These are phyloP conservation scores for Augochlora pura DNA, from an alignment of 1,140 invertebrate species.

Conservation along the genomic window DNA sequence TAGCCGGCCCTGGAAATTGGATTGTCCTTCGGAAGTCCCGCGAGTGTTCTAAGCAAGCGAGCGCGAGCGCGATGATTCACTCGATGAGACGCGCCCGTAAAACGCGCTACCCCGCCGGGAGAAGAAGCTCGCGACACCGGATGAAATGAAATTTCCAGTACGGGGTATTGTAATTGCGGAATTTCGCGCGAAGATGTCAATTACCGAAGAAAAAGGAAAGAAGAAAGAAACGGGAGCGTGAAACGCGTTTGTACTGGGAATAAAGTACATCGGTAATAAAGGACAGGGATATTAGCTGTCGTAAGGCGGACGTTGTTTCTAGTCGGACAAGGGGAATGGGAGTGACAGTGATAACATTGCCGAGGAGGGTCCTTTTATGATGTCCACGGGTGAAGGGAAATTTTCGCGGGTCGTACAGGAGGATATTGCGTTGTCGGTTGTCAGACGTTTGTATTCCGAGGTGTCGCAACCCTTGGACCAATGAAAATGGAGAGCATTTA, in stretches of 20 bases:
- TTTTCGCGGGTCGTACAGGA: not conserved
- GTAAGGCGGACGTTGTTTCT: not conserved
- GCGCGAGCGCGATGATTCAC: conserved; percentile 54
- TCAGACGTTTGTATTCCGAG: not conserved
- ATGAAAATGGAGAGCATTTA: too few relatives aligned
- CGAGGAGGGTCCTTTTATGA: not conserved
- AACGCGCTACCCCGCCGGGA: conserved; percentile 32
- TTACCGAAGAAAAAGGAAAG: not conserved
- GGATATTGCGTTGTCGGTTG: not conserved
- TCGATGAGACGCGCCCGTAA: conserved; percentile 50
- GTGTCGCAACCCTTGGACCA: too few relatives aligned
- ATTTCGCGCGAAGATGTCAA: too few relatives aligned
- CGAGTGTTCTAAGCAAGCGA: conserved; percentile 52
- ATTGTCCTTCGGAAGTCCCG: conserved; percentile 59
- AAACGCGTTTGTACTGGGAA: not conserved
- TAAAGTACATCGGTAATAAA: not conserved
- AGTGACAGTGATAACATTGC: not conserved
- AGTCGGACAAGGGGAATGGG: not conserved
- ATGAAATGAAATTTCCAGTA: not conserved
- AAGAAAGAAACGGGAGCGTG: not conserved
- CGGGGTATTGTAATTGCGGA: not conserved
- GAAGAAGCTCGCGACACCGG: not conserved
- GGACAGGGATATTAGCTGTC: not conserved
- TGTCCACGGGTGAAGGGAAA: not conserved
- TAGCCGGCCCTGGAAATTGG: conserved; percentile 55